phyloP scores from a whole-genome alignment of 2,113 vertebrate species.

The Tyto alba region DNA sequence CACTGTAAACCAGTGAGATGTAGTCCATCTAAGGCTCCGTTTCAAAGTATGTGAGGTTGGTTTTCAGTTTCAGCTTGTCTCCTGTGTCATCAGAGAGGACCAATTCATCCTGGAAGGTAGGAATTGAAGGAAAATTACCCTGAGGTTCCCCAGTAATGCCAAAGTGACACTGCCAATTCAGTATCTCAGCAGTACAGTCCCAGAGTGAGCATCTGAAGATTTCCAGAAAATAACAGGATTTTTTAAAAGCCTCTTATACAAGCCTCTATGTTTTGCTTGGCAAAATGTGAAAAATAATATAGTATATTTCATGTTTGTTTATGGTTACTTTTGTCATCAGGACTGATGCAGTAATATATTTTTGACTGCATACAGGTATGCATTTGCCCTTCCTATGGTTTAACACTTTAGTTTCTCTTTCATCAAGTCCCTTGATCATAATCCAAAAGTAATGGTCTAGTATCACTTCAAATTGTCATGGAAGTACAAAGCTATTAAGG shows the following conservation, averaged over 20 bases:
- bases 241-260: background rate
- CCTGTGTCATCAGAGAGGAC: background rate
- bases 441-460: background rate
- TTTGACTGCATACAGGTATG: background rate
- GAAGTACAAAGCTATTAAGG: slow-evolving; percentile 28
- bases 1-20: background rate
- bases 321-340: background rate
- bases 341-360: background rate
- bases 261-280: background rate
- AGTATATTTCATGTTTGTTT: background rate
- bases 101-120: background rate
- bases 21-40: background rate
- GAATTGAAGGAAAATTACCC: background rate
- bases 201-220: background rate
- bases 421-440: background rate
- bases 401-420: background rate
- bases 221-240: slow-evolving; percentile 2
- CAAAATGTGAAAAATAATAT: background rate
- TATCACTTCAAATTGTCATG: background rate
- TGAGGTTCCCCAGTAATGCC: background rate
- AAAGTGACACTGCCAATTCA: background rate
- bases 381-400: background rate
- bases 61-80: background rate
- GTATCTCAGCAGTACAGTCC: background rate
- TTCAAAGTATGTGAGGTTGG: background rate